phyloP scores from a whole-genome alignment of 2,888 invertebrate genomes.

The Rhagonycha lutea region DNA sequence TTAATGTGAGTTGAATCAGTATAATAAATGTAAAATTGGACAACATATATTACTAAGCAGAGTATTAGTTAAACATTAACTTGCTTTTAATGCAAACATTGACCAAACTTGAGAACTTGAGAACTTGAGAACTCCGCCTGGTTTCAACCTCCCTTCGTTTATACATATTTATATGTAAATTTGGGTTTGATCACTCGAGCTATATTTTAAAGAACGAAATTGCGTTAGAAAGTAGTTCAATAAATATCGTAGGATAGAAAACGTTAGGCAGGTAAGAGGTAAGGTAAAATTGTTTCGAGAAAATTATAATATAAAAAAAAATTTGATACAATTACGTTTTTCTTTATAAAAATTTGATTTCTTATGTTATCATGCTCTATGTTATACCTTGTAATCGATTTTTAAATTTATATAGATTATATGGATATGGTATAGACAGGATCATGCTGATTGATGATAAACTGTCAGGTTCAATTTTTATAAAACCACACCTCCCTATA shows the following conservation, averaged over 20 bases:
- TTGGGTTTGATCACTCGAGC: not conserved
- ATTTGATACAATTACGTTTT: not conserved
- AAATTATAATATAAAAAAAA: not conserved
- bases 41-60: not conserved
- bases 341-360: not conserved
- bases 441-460: not conserved
- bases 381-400: not conserved
- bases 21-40: not conserved
- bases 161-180: not conserved
- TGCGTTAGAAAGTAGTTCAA: not conserved
- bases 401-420: slow-evolving; percentile 3
- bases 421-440: not conserved
- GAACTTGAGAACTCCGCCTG: not conserved
- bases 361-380: not conserved
- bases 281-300: not conserved
- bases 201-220: not conserved
- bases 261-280: not conserved
- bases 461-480: not conserved
- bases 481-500: not conserved
- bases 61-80: not conserved
- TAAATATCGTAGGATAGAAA: not conserved
- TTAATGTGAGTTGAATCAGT: not conserved
- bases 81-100: not conserved
- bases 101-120: not conserved
- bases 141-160: not conserved